Percentiles rank a stretch among this genome's conserved stretches.
Conservation (phyloP, 2,113 vertebrate species). For the Jaculus jaculus region DNA sequence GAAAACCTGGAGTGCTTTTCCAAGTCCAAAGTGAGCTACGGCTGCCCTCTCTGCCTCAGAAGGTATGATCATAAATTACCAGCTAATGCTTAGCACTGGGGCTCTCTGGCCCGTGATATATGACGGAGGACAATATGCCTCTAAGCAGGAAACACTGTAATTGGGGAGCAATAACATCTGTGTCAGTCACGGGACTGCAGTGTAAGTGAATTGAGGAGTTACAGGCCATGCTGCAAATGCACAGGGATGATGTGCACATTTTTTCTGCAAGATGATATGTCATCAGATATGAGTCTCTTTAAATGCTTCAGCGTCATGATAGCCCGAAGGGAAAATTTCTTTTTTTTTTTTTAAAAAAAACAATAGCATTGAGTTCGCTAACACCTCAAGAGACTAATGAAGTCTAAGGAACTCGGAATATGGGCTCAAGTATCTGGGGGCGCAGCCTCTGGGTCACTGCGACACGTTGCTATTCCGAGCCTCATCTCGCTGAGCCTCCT, state of each 20-base stretch:
- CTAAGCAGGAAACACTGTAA: slow-evolving; percentile 79
- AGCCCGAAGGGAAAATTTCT: slow-evolving; percentile 56
- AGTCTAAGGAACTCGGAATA: background rate
- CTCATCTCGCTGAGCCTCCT: slow-evolving; percentile 49
- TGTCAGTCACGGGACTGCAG: slow-evolving; percentile 67
- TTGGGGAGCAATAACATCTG: slow-evolving; percentile 78
- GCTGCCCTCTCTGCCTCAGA: slow-evolving; percentile 77
- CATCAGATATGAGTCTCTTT: slow-evolving; percentile 67
- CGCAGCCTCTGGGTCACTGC: background rate
- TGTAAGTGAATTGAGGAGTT: slow-evolving; percentile 70
- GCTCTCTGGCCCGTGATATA: slow-evolving; percentile 72
- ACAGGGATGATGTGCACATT: slow-evolving; percentile 66
- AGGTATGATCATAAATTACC: slow-evolving; percentile 79
- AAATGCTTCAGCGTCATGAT: slow-evolving; percentile 55
- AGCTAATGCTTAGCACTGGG: slow-evolving; percentile 75
- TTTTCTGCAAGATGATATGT: slow-evolving; percentile 64
- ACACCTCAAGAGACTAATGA: slow-evolving; percentile 30
- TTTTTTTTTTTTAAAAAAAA: slow-evolving; percentile 8
- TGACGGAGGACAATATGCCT: slow-evolving; percentile 77
- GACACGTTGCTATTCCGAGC: background rate
- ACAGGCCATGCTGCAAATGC: slow-evolving; percentile 65
- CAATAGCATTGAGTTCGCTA: slow-evolving; percentile 25
- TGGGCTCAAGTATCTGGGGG: background rate
- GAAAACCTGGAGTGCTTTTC: slow-evolving; percentile 79
- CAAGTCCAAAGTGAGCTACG: slow-evolving; percentile 80